Evolutionary conservation across 2,888 invertebrate genomes (phyloP), one percentile per base, ranked within the genome.

Genomic region (Pristionchus mayeri): DNA sequence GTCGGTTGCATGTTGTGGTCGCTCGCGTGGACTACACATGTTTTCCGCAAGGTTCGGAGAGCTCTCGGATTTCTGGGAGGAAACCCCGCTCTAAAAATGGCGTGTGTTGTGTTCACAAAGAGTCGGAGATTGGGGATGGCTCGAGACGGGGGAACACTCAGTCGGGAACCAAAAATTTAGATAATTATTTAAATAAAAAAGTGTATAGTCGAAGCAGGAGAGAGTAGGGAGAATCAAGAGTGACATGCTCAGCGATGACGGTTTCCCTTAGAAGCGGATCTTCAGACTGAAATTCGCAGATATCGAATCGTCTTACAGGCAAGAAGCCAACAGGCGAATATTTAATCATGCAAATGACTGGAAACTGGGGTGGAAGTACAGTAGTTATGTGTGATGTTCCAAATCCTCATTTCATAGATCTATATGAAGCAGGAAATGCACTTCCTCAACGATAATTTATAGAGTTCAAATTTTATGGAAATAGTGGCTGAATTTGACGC

Each of bases 261-360:
- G n/a, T n/a, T n/a, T n/a, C n/a, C n/a, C n/a, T n/a, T n/a, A n/a
- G n/a, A n/a, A n/a, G n/a, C n/a, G n/a, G n/a, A n/a, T n/a, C n/a
- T n/a, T n/a, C n/a, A n/a, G n/a, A n/a, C 54, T 13, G 57, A 60
- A 30, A 60, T 27, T 60, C 57, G 18, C 50, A 13, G 27, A 7
- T 7, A 30, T 13, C 30, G 27, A 60, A 60, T 60, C 57, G 57
- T 9, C n/a, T 30, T 60, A 60, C 57, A 60, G 57, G 57, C 27
- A 60, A 60, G 57, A 60, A 60, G 57, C 57, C 57, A 27, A 27
- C n/a, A n/a, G n/a, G n/a, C n/a, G n/a, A n/a, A n/a, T n/a, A n/a
- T 27, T 60, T 30, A 60, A 60, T 60, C 24, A 60, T 9, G 27
- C 30, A 27, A 60, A 60, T 60, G 57, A 60, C 27, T 24, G 57